phyloP scores from a whole-genome alignment of 2,888 invertebrate species.

The Heliconius sara region DNA sequence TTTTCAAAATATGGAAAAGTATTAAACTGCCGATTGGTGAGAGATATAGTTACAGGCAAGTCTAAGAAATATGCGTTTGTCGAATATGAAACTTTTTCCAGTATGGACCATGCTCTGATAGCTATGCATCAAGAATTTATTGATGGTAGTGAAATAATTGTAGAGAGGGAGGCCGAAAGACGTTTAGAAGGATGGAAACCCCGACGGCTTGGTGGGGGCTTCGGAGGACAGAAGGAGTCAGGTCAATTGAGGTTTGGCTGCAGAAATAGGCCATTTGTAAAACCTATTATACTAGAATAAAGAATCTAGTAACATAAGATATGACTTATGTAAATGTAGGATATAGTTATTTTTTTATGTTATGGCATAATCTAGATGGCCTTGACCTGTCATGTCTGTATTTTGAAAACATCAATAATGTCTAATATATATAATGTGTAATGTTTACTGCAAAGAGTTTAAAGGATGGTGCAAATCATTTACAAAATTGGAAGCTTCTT shows the following conservation, averaged over 20 bases:
- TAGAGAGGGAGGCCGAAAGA: conserved; percentile 90
- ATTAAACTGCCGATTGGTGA: conserved; percentile 85
- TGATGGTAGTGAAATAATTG: conserved; percentile 87
- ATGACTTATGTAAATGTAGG: background rate
- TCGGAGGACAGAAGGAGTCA: conserved; percentile 93
- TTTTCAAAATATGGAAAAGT: conserved; percentile 88
- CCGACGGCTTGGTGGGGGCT: conserved; percentile 92
- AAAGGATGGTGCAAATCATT: conserved; percentile 73
- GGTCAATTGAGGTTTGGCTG: conserved; percentile 95
- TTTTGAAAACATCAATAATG: conserved; percentile 39
- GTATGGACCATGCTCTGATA: conserved; percentile 85
- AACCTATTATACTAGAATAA: conserved; percentile 73
- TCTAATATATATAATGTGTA: conserved; percentile 62
- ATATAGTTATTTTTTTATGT: background rate
- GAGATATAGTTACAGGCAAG: conserved; percentile 92
- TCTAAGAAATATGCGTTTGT: conserved; percentile 94
- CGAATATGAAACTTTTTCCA: conserved; percentile 87
- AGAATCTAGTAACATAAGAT: conserved; percentile 6
- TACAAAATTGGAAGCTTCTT: conserved; percentile 62
- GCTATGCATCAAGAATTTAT: conserved; percentile 85
- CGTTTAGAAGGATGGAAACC: conserved; percentile 92
- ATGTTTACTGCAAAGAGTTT: conserved; percentile 65
- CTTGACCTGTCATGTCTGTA: conserved; percentile 50
- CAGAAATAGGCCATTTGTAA: conserved; percentile 89
- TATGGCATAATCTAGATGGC: conserved; percentile 55